phyloP scores from a whole-genome alignment of 2,888 invertebrate genomes.

The Agriopis marginaria region DNA sequence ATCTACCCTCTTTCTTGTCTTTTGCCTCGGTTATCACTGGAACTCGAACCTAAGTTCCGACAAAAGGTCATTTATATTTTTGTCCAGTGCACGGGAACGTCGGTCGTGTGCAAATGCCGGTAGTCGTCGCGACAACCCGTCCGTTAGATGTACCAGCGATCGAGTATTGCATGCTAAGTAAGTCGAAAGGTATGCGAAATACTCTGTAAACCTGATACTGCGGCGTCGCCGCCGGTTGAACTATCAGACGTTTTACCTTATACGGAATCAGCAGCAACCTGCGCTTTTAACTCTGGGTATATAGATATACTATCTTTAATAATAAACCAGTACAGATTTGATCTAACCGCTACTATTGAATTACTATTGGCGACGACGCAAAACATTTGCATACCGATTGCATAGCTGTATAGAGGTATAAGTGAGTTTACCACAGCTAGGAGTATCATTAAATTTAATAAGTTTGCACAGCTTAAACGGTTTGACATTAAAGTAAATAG shows the following conservation, averaged over 20 bases:
- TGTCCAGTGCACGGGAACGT: slow-evolving; percentile 41
- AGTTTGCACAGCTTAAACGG: slow-evolving; percentile 46
- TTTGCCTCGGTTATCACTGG: too few species aligned
- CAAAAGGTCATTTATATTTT: slow-evolving; percentile 5
- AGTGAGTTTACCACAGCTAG: slow-evolving; percentile 29
- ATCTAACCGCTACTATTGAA: slow-evolving; percentile 61
- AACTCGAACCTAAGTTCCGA: too few species aligned
- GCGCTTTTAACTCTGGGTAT: slow-evolving; percentile 55
- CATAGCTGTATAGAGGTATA: slow-evolving; percentile 22
- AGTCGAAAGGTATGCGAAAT: slow-evolving; percentile 62
- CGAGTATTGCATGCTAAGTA: slow-evolving; percentile 75
- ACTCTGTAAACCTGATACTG: slow-evolving; percentile 60
- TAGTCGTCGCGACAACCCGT: slow-evolving; percentile 72
- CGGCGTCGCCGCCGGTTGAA: slow-evolving; percentile 48
- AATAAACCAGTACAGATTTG: slow-evolving; percentile 57
- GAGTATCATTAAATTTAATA: slow-evolving; percentile 52
- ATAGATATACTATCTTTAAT: slow-evolving; percentile 52
- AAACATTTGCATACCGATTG: slow-evolving; percentile 62
- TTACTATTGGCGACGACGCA: slow-evolving; percentile 65
- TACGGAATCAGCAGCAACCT: slow-evolving; percentile 64
- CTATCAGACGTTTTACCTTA: slow-evolving; percentile 65
- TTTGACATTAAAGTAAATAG: slow-evolving; percentile 44
- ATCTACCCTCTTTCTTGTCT: too few species aligned
- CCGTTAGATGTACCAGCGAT: slow-evolving; percentile 68
- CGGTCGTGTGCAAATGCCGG: slow-evolving; percentile 57